Conservation (phyloP, 2,888 invertebrate genomes). For the Mayetiola destructor region DNA sequence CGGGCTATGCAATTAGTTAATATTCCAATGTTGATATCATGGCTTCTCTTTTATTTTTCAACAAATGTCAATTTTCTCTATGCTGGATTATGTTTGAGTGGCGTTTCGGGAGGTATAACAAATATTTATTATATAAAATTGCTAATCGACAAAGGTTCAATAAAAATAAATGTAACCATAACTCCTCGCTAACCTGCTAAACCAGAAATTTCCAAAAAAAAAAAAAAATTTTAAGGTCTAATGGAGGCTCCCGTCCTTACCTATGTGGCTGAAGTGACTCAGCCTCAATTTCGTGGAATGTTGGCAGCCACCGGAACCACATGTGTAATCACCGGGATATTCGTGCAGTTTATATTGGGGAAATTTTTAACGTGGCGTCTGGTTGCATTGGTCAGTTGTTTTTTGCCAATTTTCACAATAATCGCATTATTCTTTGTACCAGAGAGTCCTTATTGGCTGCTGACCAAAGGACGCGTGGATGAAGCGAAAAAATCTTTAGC, state of each 20-base stretch:
- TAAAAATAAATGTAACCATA: too few relatives aligned
- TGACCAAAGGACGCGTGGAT: constrained; percentile 46
- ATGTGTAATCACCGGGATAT: constrained; percentile 59
- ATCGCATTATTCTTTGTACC: constrained; percentile 55
- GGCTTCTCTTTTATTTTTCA: constrained; percentile 58
- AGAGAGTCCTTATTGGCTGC: constrained; percentile 69
- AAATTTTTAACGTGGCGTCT: constrained; percentile 55
- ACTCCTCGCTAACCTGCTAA: too few relatives aligned
- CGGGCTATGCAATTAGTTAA: constrained; percentile 63
- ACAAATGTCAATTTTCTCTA: constrained; percentile 48
- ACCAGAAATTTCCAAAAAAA: too few relatives aligned
- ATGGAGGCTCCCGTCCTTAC: constrained; percentile 49
- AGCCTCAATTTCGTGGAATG: constrained; percentile 62
- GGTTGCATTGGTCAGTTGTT: constrained; percentile 51
- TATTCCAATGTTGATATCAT: constrained; percentile 57
- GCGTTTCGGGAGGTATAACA: neutral
- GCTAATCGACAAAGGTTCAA: too few relatives aligned
- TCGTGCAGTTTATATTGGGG: constrained; percentile 51
- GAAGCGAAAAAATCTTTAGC: constrained; percentile 56
- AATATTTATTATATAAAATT: too few relatives aligned
- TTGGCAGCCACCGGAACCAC: constrained; percentile 60
- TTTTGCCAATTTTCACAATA: constrained; percentile 48
- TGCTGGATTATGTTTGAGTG: constrained; percentile 48
- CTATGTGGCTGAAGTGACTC: constrained; percentile 71
- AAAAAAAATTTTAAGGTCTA: neutral